Evolutionary conservation across 2,113 vertebrate genomes (phyloP), one percentile per base, ranked within the genome.

Genomic region (Microcebus ravelobensis): DNA sequence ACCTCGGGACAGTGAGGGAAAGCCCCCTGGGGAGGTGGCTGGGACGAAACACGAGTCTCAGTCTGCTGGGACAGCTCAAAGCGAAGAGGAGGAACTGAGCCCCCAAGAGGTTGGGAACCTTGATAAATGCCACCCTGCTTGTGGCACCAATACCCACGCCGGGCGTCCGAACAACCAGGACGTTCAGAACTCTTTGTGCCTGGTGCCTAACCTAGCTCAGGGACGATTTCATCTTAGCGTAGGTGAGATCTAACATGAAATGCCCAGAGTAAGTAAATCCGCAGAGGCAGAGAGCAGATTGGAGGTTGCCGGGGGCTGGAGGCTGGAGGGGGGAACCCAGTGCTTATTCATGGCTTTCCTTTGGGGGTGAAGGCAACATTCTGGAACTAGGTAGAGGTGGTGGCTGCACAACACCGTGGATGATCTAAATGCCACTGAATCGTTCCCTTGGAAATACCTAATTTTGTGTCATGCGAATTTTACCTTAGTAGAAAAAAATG

Each of bases 301-400:
- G 25, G 3, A n/a, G 36, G 63, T 6, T 29, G 31, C 48, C 13
- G 0, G 8, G 17, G 45, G 17, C 29, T 5, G 29, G 5, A 1
- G 18, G 45, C 1, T 0, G 2, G 21, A 18, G 14, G 0, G 36
- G 31, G 57, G 34, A 0, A 0, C 52, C 52, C 17, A 3, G n/a
- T 21, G 31, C 18, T 4, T 34, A 29, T 42, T 36, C 1, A 0
- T 0, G 50, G 6, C 23, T 27, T 55, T 71, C 79, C 1, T 3
- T 4, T 3, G 8, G 3, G 11, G 45, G 42, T 3, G 25, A 34
- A 3, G 48, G 31, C 11, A 4, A 11, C 5, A 3, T 3, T 89
- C 65, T 81, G 42, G 61, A 85, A 45, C 12, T 13, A 25, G 55
- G 39, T 2, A 21, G 36, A 45, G 48, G 39, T 10, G 34, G 55